Conservation (phyloP, 2,797 vertebrate species). For the Acanthis flammea region DNA sequence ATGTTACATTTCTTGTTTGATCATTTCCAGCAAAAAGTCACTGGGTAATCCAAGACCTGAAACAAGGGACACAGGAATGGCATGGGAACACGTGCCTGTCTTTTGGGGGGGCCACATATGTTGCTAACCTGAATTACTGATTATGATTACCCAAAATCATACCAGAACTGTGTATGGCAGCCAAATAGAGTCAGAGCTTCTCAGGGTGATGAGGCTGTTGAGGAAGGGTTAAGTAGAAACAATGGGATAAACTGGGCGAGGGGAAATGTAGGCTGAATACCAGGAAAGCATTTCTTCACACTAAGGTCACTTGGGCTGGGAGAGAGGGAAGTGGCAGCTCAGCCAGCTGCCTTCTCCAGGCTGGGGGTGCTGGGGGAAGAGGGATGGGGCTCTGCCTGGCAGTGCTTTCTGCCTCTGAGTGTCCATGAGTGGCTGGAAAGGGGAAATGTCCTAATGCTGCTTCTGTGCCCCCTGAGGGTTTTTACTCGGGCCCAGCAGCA, state of each 20-base stretch:
- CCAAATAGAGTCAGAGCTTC: neutral
- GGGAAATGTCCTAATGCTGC: neutral
- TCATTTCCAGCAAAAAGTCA: neutral
- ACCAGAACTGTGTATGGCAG: neutral
- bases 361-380: neutral
- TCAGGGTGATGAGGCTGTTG: neutral
- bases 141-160: neutral
- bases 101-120: fast-evolving
- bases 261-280: conserved; percentile 31
- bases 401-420: neutral
- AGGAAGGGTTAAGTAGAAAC: conserved; percentile 25
- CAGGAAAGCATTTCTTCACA: conserved; percentile 40
- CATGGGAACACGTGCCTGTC: fast-evolving
- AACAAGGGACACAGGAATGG: neutral
- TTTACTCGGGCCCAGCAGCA: neutral
- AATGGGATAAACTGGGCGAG: neutral
- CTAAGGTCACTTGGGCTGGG: conserved; percentile 1
- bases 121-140: neutral
- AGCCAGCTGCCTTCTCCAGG: neutral
- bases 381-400: neutral
- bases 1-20: neutral
- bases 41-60: neutral
- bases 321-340: conserved; percentile 6
- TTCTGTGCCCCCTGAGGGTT: neutral
- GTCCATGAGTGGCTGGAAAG: neutral